Conservation (phyloP, 1,140 invertebrate species). For the Brachionus calyciflorus region DNA sequence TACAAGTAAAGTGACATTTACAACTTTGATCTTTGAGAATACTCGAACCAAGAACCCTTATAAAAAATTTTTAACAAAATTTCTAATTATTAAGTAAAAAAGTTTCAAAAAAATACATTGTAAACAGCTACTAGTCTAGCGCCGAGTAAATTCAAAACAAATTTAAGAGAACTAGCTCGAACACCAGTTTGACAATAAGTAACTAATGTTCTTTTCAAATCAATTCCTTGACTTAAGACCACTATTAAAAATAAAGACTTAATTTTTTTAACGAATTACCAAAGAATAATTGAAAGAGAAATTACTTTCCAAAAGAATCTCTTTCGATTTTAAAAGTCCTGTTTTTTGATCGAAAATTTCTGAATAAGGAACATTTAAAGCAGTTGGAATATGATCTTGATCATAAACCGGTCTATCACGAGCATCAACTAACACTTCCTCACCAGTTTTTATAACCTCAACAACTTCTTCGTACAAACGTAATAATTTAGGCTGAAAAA, state of each 20-base stretch:
- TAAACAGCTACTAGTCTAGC: background rate
- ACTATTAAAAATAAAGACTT: background rate
- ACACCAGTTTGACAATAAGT: conserved; percentile 7
- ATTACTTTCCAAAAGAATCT: background rate
- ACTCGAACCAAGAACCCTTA: conserved; percentile 27
- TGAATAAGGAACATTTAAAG: conserved; percentile 27
- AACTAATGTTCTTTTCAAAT: background rate
- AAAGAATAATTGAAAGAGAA: background rate
- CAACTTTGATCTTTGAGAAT: conserved; percentile 1
- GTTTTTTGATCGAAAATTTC: background rate
- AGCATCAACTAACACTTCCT: background rate
- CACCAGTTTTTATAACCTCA: background rate
- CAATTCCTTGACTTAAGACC: background rate
- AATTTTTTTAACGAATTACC: background rate
- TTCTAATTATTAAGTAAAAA: background rate
- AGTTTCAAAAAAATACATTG: background rate
- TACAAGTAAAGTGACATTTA: too few relatives aligned
- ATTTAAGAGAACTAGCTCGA: background rate
- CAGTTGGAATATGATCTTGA: background rate
- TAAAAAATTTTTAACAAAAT: background rate
- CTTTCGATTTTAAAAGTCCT: background rate
- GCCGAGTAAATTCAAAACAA: background rate
- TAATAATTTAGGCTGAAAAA: background rate
- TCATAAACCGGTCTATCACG: background rate
- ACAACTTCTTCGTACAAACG: background rate